Conservation (phyloP, 2,797 vertebrate species). For the Falco naumanni region DNA sequence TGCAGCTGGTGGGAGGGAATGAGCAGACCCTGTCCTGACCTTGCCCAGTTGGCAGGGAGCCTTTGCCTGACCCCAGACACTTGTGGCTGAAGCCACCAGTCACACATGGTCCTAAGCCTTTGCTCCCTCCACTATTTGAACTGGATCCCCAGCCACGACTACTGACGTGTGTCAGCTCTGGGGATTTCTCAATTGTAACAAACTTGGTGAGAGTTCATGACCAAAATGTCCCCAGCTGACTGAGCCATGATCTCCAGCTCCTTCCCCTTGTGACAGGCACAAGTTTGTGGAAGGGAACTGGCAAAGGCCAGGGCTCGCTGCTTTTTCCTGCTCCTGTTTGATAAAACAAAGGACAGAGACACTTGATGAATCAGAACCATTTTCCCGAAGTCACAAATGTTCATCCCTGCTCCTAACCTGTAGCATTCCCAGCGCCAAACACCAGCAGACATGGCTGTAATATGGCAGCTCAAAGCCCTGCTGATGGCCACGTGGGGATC, state of each 20-base stretch:
- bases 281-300: background rate
- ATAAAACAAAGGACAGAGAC: background rate
- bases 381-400: background rate
- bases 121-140: slow-evolving; percentile 29
- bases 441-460: fast-evolving
- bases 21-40: background rate
- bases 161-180: background rate
- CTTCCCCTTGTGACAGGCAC: background rate
- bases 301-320: background rate
- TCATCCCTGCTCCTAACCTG: background rate
- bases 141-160: background rate
- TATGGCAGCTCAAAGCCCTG: background rate
- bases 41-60: background rate
- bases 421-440: background rate
- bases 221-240: background rate
- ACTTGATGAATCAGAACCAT: background rate
- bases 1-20: background rate
- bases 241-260: background rate
- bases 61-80: background rate
- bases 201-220: background rate
- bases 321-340: background rate
- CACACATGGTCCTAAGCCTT: background rate
- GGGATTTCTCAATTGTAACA: background rate
- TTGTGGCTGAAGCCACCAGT: background rate
- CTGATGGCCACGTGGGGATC: background rate